Conservation (phyloP, 1,140 invertebrate genomes). For the Pseudomyrmex cubaensis region DNA sequence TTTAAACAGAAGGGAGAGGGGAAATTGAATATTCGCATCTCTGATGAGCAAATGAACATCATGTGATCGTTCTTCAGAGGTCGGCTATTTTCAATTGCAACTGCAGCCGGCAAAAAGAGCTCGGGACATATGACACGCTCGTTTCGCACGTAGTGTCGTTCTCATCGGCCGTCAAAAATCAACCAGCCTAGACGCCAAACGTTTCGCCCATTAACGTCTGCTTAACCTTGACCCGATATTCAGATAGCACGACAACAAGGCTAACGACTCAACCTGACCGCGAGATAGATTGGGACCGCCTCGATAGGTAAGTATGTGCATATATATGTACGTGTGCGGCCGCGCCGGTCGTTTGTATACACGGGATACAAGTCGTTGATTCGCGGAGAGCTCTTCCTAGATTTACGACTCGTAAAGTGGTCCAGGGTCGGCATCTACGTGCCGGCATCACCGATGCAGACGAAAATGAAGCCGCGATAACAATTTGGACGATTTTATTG, state of each 20-base stretch:
- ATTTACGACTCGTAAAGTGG: slow-evolving; percentile 54
- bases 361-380: slow-evolving; percentile 23
- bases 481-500: slow-evolving; percentile 13
- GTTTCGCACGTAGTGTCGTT: slow-evolving; percentile 30
- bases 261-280: slow-evolving; percentile 65
- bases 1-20: too few species aligned
- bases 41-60: neutral
- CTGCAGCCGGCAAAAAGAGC: neutral
- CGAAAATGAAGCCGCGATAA: slow-evolving; percentile 46
- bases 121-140: neutral
- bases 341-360: slow-evolving; percentile 15
- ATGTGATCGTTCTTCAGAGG: neutral
- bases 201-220: slow-evolving; percentile 50
- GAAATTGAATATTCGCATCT: neutral
- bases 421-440: slow-evolving; percentile 15
- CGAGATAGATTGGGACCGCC: slow-evolving; percentile 58
- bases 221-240: slow-evolving; percentile 72
- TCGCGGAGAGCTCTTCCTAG: slow-evolving; percentile 33
- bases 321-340: neutral
- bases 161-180: slow-evolving; percentile 41
- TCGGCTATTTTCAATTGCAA: slow-evolving; percentile 20
- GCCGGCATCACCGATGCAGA: neutral
- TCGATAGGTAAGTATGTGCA: slow-evolving; percentile 1
- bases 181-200: slow-evolving; percentile 29
- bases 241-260: slow-evolving; percentile 64